These are phyloP conservation scores for Channa striata DNA, from an alignment of 2,797 vertebrate genomes.

Conservation along the genomic window DNA sequence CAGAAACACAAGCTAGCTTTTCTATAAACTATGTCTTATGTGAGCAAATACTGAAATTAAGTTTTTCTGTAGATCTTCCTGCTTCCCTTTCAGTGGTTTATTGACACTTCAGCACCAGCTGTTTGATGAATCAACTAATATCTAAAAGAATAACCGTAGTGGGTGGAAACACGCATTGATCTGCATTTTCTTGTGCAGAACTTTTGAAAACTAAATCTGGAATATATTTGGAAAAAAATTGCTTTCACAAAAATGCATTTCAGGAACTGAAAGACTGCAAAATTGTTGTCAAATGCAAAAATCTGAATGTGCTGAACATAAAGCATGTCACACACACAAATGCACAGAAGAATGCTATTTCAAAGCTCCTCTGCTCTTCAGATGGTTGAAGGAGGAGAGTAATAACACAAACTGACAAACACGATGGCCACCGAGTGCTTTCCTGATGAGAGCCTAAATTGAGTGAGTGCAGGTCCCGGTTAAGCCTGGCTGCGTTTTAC, in stretches of 20 bases:
- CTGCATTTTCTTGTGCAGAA: no score
- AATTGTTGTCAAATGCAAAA: background rate
- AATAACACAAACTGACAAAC: constrained; percentile 70
- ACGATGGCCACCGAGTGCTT: constrained; percentile 52
- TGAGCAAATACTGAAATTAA: no score
- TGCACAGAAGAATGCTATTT: background rate
- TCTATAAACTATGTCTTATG: no score
- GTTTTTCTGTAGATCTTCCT: no score
- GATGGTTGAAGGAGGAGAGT: constrained; percentile 61
- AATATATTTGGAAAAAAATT: background rate
- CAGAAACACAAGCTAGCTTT: no score
- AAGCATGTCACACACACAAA: constrained; percentile 1
- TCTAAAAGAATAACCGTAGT: no score
- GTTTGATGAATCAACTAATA: no score
- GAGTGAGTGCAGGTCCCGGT: constrained; percentile 54
- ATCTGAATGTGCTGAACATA: background rate
- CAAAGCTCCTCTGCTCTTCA: constrained; percentile 28
- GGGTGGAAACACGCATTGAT: no score
- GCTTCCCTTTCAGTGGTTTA: no score
- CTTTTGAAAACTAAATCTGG: background rate
- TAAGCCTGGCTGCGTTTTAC: constrained; percentile 46
- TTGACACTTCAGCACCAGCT: no score
- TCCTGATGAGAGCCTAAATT: constrained; percentile 57
- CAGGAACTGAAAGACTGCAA: background rate
- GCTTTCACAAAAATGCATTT: background rate